Conservation (phyloP, 2,888 invertebrate genomes). For the Eilema griseolum region DNA sequence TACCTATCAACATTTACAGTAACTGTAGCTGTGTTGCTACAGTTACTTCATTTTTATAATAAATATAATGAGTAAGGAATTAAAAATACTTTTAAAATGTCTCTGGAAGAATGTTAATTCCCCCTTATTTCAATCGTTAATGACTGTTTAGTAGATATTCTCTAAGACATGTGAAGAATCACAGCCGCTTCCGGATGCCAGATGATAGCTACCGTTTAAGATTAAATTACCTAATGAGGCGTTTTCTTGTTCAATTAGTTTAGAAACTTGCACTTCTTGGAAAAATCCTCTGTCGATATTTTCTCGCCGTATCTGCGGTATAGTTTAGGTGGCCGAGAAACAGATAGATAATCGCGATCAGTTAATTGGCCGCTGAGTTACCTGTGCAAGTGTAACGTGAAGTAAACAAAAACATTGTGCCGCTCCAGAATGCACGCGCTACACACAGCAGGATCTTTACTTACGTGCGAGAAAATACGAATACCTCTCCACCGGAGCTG, state of each 20-base stretch:
- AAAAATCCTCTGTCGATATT: conserved; percentile 13
- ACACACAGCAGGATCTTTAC: no score
- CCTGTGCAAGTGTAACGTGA: conserved; percentile 54
- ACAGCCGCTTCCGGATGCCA: conserved; percentile 36
- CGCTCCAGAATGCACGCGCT: conserved; percentile 31
- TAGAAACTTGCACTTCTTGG: conserved; percentile 12
- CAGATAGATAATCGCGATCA: conserved; percentile 24
- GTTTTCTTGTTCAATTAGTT: conserved; percentile 38
- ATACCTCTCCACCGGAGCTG: no score
- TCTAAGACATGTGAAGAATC: conserved; percentile 39
- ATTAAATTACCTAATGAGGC: conserved; percentile 35
- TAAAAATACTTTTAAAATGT: background rate
- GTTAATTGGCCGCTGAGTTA: conserved; percentile 28
- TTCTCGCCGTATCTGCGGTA: background rate
- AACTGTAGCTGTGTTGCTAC: no score
- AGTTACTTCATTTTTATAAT: no score
- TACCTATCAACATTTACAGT: no score
- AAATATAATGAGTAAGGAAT: background rate
- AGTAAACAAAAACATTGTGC: conserved; percentile 37
- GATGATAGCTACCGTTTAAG: conserved; percentile 23
- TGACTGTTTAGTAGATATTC: conserved; percentile 32
- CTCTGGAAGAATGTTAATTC: conserved; percentile 34
- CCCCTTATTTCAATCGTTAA: conserved; percentile 15
- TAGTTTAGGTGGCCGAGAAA: background rate
- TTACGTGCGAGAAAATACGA: no score